A percentile compares a stretch with the other conserved stretches of the same genome.
These are phyloP conservation scores for Sigmodon hispidus DNA, from an alignment of 2,113 vertebrate genomes.

Conservation along the genomic window DNA sequence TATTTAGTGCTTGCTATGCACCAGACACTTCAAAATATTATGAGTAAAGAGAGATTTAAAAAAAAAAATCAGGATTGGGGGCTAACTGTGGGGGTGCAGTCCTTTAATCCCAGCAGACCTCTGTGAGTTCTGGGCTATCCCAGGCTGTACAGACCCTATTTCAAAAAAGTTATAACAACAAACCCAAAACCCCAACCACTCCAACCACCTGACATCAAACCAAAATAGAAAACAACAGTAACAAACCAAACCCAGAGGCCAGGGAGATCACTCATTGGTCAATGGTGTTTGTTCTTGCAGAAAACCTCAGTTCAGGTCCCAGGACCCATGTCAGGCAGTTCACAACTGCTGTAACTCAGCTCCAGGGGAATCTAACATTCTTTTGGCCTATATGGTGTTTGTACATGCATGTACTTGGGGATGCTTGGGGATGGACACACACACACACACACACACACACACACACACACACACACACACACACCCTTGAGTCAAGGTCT, in stretches of 20 bases:
- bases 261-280: background rate
- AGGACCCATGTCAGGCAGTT: background rate
- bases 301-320: background rate
- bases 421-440: no score
- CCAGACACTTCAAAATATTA: conserved; percentile 8
- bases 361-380: background rate
- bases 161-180: background rate
- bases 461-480: no score
- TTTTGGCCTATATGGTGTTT: background rate
- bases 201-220: background rate
- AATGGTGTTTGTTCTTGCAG: background rate
- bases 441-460: no score
- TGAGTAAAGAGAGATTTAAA: conserved; percentile 30
- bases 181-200: background rate
- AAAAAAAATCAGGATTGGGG: background rate
- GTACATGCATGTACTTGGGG: no score
- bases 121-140: background rate
- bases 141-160: background rate
- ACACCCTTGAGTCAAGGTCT: no score
- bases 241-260: background rate
- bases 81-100: no score
- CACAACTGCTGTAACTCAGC: background rate
- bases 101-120: background rate
- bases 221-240: background rate
- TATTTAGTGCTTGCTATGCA: background rate